A percentile compares a stretch with the other conserved stretches of the same genome.
Evolutionary conservation across 2,888 invertebrate species (phyloP).

Genomic region (Norana najaformis): DNA sequence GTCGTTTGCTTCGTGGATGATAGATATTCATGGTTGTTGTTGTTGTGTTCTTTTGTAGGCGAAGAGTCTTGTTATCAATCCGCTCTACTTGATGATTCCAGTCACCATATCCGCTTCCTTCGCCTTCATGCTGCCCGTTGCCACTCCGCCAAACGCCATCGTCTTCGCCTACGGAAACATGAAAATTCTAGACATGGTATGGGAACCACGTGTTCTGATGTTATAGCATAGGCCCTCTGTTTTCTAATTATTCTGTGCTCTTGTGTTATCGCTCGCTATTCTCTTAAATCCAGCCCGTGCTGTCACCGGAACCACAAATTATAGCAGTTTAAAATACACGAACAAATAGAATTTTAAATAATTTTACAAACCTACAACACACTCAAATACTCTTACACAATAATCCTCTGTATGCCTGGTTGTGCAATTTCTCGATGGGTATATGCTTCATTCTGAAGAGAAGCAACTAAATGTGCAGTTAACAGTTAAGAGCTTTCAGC

Average conservation of each 20-base stretch:
- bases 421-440: too few relatives aligned
- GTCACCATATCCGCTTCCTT: conserved; percentile 86
- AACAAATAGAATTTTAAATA: too few relatives aligned
- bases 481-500: too few relatives aligned
- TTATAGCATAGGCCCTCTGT: too few relatives aligned
- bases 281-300: too few relatives aligned
- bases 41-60: conserved; percentile 67
- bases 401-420: too few relatives aligned
- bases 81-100: conserved; percentile 85
- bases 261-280: background rate
- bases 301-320: background rate
- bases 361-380: too few relatives aligned
- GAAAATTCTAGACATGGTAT: conserved; percentile 61
- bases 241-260: background rate
- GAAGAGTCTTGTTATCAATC: conserved; percentile 75
- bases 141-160: conserved; percentile 92
- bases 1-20: background rate
- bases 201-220: conserved; percentile 32
- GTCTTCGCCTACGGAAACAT: conserved; percentile 70
- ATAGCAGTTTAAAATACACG: background rate
- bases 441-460: too few relatives aligned
- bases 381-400: too few relatives aligned
- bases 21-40: background rate
- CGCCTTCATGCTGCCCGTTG: conserved; percentile 87
- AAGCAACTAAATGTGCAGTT: too few relatives aligned